These are phyloP conservation scores for Plectropomus leopardus DNA, from an alignment of 2,113 vertebrate species.

Conservation along the genomic window DNA sequence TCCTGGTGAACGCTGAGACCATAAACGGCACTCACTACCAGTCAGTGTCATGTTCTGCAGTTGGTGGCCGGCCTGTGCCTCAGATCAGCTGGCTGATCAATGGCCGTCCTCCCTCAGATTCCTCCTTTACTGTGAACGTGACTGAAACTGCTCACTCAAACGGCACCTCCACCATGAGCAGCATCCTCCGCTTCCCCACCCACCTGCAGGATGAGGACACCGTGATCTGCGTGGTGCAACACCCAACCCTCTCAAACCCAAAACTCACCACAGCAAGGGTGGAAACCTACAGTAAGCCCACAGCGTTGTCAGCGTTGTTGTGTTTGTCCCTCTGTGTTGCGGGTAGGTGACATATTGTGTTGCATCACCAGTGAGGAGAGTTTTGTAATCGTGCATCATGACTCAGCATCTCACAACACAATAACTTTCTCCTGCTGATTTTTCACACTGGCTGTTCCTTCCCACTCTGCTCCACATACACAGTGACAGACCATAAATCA, in stretches of 20 bases:
- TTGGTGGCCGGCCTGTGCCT: slow-evolving; percentile 67
- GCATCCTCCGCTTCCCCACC: slow-evolving; percentile 78
- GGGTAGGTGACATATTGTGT: slow-evolving; percentile 10
- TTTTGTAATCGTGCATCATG: slow-evolving; percentile 49
- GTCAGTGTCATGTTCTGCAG: slow-evolving; percentile 75
- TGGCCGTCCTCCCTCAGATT: slow-evolving; percentile 24
- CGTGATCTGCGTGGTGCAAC: slow-evolving; percentile 75
- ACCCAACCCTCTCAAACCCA: slow-evolving; percentile 67
- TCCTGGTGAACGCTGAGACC: slow-evolving; percentile 52
- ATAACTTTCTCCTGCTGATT: slow-evolving; percentile 39
- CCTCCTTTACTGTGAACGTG: slow-evolving; percentile 46
- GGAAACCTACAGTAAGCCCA: slow-evolving; percentile 72
- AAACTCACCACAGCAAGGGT: slow-evolving; percentile 57
- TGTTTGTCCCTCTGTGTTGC: slow-evolving; percentile 6
- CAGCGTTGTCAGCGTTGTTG: not conserved
- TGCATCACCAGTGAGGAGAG: slow-evolving; percentile 27
- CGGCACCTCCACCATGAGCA: slow-evolving; percentile 71
- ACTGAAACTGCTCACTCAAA: slow-evolving; percentile 50
- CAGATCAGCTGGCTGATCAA: slow-evolving; percentile 76
- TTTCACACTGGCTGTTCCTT: slow-evolving; percentile 20
- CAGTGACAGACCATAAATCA: slow-evolving; percentile 68
- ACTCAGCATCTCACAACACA: slow-evolving; percentile 66
- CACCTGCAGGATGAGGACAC: slow-evolving; percentile 75
- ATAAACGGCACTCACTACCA: slow-evolving; percentile 75
- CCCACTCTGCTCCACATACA: slow-evolving; percentile 57